Percentiles rank a stretch among this genome's conserved stretches.
Conservation (phyloP, 2,113 vertebrate genomes). For the Morone chrysops region DNA sequence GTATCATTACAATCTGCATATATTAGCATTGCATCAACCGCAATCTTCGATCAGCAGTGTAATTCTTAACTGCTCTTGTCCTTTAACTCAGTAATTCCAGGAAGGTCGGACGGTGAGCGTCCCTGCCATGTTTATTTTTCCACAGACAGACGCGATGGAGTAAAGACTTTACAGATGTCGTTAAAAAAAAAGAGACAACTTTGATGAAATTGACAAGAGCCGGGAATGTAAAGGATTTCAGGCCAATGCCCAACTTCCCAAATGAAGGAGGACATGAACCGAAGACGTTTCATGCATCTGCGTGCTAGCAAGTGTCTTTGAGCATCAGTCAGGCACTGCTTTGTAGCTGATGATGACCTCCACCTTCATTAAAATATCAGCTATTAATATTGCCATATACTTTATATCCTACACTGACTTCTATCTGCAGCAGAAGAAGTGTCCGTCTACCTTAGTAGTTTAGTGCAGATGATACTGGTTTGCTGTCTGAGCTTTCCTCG, state of each 20-base stretch:
- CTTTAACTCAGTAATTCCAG: constrained; percentile 23
- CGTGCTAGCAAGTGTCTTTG: neutral
- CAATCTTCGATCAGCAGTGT: constrained; percentile 47
- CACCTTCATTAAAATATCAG: neutral
- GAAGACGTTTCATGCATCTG: neutral
- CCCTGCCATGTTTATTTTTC: constrained; percentile 12
- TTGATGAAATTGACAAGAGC: neutral
- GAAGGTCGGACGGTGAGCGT: constrained; percentile 8
- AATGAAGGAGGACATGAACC: neutral
- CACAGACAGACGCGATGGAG: neutral
- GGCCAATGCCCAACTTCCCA: neutral
- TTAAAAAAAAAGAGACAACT: neutral
- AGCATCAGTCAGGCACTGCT: neutral
- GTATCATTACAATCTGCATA: constrained; percentile 64
- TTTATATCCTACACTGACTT: neutral
- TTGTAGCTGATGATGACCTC: neutral
- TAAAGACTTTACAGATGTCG: neutral
- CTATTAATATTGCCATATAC: neutral
- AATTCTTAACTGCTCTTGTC: constrained; percentile 32
- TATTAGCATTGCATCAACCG: constrained; percentile 41
- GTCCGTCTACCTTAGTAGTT: neutral
- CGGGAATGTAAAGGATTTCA: neutral
- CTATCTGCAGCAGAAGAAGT: neutral
- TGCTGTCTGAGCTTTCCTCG: neutral
- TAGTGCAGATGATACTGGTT: neutral